Evolutionary conservation across 2,888 invertebrate genomes (phyloP).

Genomic region (Xylota segnis): DNA sequence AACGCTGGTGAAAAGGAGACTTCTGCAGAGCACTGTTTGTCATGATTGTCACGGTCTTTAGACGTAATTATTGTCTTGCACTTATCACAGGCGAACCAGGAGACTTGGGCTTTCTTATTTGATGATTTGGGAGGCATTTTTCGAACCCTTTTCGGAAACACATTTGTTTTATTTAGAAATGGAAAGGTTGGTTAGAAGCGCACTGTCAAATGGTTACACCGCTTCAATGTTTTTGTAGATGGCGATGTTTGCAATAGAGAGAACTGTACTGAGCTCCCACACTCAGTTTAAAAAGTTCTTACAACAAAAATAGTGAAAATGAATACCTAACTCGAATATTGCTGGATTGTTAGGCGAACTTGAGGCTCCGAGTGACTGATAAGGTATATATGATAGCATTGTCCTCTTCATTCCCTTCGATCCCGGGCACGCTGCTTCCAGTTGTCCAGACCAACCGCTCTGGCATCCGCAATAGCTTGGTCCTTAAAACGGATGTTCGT

Average conservation of each 20-base stretch:
- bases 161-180: constrained; percentile 8
- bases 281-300: neutral
- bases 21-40: constrained; percentile 78
- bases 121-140: constrained; percentile 83
- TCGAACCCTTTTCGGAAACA: neutral
- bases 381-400: too few species aligned
- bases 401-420: too few species aligned
- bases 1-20: constrained; percentile 44
- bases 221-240: neutral
- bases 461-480: too few species aligned
- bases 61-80: constrained; percentile 81
- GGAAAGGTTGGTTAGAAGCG: neutral
- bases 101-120: constrained; percentile 80
- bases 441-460: too few species aligned
- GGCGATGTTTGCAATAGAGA: neutral
- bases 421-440: too few species aligned
- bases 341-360: too few species aligned
- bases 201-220: constrained; percentile 4
- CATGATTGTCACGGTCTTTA: constrained; percentile 82
- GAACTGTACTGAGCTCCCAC: constrained; percentile 29
- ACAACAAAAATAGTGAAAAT: too few species aligned
- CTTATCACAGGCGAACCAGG: constrained; percentile 83
- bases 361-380: too few species aligned
- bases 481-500: too few species aligned
- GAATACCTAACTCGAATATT: too few species aligned